These are phyloP conservation scores for Xestia sexstrigata DNA, from an alignment of 2,888 invertebrate species.

Conservation along the genomic window DNA sequence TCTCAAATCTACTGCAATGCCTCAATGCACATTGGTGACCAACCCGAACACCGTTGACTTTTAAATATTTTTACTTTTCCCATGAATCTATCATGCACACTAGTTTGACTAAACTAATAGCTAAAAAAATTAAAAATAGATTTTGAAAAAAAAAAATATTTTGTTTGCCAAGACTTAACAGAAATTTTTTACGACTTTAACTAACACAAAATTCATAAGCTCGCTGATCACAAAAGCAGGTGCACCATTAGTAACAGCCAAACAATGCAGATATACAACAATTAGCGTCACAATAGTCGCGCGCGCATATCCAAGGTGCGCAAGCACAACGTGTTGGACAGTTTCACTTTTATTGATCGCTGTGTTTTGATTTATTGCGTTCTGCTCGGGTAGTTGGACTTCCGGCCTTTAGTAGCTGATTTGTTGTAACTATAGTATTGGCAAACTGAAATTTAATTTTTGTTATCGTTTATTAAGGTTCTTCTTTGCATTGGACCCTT, in stretches of 20 bases:
- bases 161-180: background rate
- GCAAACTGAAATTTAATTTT: background rate
- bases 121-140: too few relatives aligned
- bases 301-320: constrained; percentile 74
- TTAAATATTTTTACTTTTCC: background rate
- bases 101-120: too few relatives aligned
- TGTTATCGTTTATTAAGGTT: background rate
- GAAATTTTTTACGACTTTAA: background rate
- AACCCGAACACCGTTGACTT: background rate
- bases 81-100: background rate
- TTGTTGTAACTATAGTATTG: background rate
- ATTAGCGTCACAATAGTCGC: constrained; percentile 75
- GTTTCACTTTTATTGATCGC: constrained; percentile 67
- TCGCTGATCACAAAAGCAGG: constrained; percentile 65
- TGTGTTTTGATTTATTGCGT: constrained; percentile 57
- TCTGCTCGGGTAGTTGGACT: constrained; percentile 26
- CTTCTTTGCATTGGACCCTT: background rate
- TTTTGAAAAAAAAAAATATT: too few relatives aligned
- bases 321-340: constrained; percentile 67
- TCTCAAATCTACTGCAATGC: background rate
- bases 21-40: background rate
- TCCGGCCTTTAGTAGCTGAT: constrained; percentile 37
- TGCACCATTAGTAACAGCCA: constrained; percentile 64
- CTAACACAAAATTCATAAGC: background rate
- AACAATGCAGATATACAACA: constrained; percentile 74